Evolutionary conservation across 2,888 invertebrate genomes (phyloP).

Genomic region (Agrotis exclamationis): DNA sequence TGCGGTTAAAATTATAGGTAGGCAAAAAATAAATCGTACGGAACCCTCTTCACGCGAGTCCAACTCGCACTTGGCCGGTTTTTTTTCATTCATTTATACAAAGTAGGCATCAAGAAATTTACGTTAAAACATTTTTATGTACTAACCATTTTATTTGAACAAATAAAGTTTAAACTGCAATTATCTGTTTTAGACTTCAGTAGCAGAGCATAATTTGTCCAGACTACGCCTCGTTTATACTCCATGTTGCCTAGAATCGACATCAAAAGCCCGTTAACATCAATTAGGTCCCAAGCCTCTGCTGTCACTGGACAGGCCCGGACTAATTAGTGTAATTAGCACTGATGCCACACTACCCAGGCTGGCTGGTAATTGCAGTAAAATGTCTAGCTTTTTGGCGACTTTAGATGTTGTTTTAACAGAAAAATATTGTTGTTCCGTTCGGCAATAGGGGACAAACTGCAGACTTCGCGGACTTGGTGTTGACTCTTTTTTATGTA

Average conservation of each 20-base stretch:
- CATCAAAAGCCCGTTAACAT: constrained; percentile 35
- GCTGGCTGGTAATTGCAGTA: constrained; percentile 22
- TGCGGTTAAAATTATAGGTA: no score
- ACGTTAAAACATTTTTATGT: no score
- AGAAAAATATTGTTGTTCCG: not conserved
- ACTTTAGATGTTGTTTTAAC: not conserved
- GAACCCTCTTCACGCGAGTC: no score
- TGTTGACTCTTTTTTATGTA: no score
- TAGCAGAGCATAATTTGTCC: not conserved
- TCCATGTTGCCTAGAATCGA: not conserved
- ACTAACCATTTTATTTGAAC: no score
- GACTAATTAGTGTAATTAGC: constrained; percentile 40
- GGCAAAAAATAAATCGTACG: no score
- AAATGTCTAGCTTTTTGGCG: not conserved
- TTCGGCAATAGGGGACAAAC: not conserved
- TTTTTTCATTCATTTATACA: no score
- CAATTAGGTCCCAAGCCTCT: constrained; percentile 2
- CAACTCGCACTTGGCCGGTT: no score
- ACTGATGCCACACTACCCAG: not conserved
- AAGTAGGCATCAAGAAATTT: no score
- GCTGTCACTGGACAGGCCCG: constrained; percentile 8
- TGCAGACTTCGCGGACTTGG: no score
- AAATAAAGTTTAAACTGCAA: no score
- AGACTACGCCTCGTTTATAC: not conserved
- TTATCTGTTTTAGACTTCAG: not conserved